Evolutionary conservation across 1,140 invertebrate genomes (phyloP).

Genomic region (Ditylenchus dipsaci): DNA sequence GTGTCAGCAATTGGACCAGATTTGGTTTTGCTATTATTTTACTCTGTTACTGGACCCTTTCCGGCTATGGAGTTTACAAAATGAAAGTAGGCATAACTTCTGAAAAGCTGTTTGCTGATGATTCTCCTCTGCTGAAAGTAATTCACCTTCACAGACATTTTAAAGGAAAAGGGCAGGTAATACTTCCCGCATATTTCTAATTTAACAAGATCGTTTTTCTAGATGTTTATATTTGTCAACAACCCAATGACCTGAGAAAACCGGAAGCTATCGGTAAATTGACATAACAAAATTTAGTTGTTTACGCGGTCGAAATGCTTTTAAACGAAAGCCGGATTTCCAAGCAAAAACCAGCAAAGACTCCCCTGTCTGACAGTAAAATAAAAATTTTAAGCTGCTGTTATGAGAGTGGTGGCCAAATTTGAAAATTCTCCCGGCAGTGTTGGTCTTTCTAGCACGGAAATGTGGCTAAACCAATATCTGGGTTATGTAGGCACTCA

Average conservation of each 20-base stretch:
- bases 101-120: slow-evolving; percentile 56
- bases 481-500: slow-evolving; percentile 53
- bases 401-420: slow-evolving; percentile 50
- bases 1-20: slow-evolving; percentile 38
- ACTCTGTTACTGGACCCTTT: slow-evolving; percentile 51
- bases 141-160: slow-evolving; percentile 23
- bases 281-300: too few species aligned
- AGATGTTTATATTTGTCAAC: slow-evolving; percentile 55
- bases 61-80: slow-evolving; percentile 41
- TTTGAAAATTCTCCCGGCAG: slow-evolving; percentile 50
- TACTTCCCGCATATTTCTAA: background rate
- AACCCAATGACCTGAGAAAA: slow-evolving; percentile 50
- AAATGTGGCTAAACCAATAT: slow-evolving; percentile 55
- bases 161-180: background rate
- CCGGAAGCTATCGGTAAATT: slow-evolving; percentile 40
- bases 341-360: too few species aligned
- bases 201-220: background rate
- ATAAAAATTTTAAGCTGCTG: slow-evolving; percentile 49
- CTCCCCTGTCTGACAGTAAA: too few species aligned
- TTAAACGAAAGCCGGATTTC: too few species aligned
- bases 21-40: slow-evolving; percentile 39
- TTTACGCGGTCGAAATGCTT: too few species aligned
- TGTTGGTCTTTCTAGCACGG: slow-evolving; percentile 53
- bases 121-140: slow-evolving; percentile 53
- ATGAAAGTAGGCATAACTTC: slow-evolving; percentile 50